Evolutionary conservation across 2,113 vertebrate species (phyloP).

Genomic region (Platysternon megacephalum): DNA sequence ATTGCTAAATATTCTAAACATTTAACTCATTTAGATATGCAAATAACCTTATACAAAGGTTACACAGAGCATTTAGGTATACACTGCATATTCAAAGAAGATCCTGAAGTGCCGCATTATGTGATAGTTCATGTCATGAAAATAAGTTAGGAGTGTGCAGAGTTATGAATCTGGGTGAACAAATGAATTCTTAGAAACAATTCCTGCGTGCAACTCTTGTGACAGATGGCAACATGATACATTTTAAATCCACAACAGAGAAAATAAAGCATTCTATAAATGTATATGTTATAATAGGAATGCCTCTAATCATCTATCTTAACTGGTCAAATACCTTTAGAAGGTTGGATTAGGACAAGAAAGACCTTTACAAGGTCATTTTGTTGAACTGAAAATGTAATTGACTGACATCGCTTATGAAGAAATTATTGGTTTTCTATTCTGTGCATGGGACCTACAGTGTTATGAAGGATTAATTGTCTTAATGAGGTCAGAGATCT

Average conservation of each 20-base stretch:
- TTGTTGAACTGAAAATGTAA: conserved; percentile 65
- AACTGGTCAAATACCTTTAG: conserved; percentile 44
- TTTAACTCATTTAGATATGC: neutral
- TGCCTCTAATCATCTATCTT: conserved; percentile 2
- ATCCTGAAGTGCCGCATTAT: neutral
- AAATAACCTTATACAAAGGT: neutral
- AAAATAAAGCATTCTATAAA: neutral
- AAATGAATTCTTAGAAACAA: neutral
- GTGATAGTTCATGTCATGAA: neutral
- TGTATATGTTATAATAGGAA: neutral
- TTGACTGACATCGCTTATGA: conserved; percentile 48
- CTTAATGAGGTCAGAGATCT: conserved; percentile 59
- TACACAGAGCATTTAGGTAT: neutral
- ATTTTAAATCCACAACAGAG: conserved; percentile 4
- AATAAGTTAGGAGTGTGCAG: neutral
- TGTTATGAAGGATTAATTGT: conserved; percentile 63
- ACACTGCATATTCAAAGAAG: neutral
- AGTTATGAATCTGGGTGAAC: neutral
- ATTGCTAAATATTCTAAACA: neutral
- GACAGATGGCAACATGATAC: neutral
- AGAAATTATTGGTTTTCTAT: conserved; percentile 30
- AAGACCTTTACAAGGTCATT: conserved; percentile 57
- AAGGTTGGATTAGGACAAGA: conserved; percentile 51
- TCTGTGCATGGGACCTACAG: conserved; percentile 27
- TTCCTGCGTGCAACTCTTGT: neutral